Percentiles rank a stretch among this genome's conserved stretches.
Evolutionary conservation across 2,797 vertebrate genomes (phyloP).

Genomic region (Lacerta viridis): DNA sequence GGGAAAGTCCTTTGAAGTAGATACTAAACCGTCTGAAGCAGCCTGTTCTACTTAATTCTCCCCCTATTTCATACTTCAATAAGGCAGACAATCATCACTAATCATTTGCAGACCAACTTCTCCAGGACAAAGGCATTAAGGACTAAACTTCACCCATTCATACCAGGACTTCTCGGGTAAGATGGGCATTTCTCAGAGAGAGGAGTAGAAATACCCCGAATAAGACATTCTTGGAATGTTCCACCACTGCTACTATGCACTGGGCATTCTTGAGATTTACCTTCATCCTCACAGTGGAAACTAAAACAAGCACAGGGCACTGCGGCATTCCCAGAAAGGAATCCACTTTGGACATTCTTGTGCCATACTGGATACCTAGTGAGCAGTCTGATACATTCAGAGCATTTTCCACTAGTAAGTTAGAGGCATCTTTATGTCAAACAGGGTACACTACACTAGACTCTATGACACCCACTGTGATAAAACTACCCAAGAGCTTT

Average conservation of each 20-base stretch:
- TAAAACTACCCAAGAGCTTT: neutral
- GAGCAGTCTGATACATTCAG: neutral
- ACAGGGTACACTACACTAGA: neutral
- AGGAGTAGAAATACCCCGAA: neutral
- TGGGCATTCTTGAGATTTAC: neutral
- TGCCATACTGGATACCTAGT: neutral
- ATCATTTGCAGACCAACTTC: neutral
- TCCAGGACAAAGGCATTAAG: neutral
- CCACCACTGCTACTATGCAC: neutral
- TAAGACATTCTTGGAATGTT: neutral
- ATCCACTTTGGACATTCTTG: neutral
- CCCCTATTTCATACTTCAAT: neutral
- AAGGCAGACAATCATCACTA: neutral
- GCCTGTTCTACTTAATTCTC: neutral
- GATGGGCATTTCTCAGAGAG: neutral
- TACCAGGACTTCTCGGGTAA: too few relatives aligned
- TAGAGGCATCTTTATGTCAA: neutral
- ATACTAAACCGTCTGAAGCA: neutral
- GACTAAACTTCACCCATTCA: neutral
- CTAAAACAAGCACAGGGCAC: neutral
- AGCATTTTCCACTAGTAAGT: neutral
- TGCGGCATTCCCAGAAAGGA: neutral
- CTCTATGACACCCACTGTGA: neutral
- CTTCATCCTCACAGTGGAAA: neutral
- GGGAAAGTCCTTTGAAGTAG: slow-evolving; percentile 21